phyloP scores from a whole-genome alignment of 2,113 vertebrate genomes.

The Origma solitaria region DNA sequence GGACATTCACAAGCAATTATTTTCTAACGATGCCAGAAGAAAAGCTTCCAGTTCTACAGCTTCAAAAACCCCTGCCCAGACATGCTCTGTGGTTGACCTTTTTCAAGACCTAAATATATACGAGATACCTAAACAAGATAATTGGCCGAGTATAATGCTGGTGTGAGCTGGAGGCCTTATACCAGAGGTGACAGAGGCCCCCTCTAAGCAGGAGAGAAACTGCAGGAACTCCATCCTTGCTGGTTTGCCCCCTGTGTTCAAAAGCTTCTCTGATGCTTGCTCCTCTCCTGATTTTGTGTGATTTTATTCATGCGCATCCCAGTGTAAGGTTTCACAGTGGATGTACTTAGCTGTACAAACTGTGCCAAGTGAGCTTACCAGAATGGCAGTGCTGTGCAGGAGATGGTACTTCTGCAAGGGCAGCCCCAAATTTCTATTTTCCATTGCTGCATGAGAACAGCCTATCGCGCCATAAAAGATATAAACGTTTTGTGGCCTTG shows the following conservation, averaged over 20 bases:
- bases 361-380: slow-evolving; percentile 1
- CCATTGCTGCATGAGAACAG: neutral
- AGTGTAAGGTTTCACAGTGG: slow-evolving; percentile 25
- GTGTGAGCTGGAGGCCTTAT: neutral
- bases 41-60: slow-evolving; percentile 28
- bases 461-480: neutral
- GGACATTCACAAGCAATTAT: slow-evolving; percentile 39
- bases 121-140: slow-evolving; percentile 23
- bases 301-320: slow-evolving; percentile 54
- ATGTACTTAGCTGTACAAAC: slow-evolving; percentile 44
- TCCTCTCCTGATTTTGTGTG: slow-evolving; percentile 41
- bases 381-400: neutral
- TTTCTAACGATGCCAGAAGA: slow-evolving; percentile 51
- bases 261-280: slow-evolving; percentile 21
- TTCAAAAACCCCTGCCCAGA: slow-evolving; percentile 38
- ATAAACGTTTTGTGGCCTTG: slow-evolving; percentile 1
- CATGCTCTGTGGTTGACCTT: slow-evolving; percentile 25
- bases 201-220: neutral
- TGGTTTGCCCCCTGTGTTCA: slow-evolving; percentile 59
- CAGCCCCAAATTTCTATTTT: neutral
- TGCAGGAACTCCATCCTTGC: slow-evolving; percentile 55
- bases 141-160: neutral
- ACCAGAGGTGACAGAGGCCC: neutral
- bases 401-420: neutral
- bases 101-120: slow-evolving; percentile 33